Evolutionary conservation across 2,797 vertebrate genomes (phyloP).

Genomic region (Esox masquinongy): DNA sequence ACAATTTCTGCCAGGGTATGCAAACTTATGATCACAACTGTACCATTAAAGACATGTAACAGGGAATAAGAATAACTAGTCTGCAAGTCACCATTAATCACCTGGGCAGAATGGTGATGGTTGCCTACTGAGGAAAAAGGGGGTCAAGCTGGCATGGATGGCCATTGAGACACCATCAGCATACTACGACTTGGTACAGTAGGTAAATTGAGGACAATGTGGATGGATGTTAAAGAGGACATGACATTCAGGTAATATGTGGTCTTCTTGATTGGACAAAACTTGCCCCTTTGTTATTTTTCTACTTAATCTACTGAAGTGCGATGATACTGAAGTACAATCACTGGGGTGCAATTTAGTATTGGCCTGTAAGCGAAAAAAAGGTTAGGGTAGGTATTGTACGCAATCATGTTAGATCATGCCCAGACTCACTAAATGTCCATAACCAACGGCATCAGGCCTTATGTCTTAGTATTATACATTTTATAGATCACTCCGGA

Average conservation of each 20-base stretch:
- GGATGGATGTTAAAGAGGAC: neutral
- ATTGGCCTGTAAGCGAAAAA: neutral
- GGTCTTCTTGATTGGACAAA: neutral
- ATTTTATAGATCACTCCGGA: neutral
- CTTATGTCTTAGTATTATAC: neutral
- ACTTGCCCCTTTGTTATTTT: too few relatives aligned
- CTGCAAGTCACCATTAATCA: slow-evolving; percentile 59
- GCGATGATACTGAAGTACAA: too few relatives aligned
- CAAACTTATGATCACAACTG: too few relatives aligned
- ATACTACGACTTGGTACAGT: neutral
- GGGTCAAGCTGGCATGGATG: neutral
- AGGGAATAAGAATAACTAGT: slow-evolving; percentile 46
- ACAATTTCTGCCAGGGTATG: too few relatives aligned
- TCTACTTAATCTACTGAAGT: too few relatives aligned
- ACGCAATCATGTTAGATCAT: neutral
- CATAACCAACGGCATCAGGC: neutral
- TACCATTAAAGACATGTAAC: slow-evolving; percentile 50
- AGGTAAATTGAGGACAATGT: neutral
- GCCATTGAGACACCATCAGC: neutral
- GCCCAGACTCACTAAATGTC: neutral
- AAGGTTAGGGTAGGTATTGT: neutral
- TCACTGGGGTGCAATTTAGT: neutral
- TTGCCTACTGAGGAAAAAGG: slow-evolving; percentile 8
- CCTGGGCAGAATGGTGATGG: slow-evolving; percentile 19
- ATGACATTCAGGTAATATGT: neutral